These are phyloP conservation scores for Puma concolor DNA, from an alignment of 2,113 vertebrate genomes.

Conservation along the genomic window DNA sequence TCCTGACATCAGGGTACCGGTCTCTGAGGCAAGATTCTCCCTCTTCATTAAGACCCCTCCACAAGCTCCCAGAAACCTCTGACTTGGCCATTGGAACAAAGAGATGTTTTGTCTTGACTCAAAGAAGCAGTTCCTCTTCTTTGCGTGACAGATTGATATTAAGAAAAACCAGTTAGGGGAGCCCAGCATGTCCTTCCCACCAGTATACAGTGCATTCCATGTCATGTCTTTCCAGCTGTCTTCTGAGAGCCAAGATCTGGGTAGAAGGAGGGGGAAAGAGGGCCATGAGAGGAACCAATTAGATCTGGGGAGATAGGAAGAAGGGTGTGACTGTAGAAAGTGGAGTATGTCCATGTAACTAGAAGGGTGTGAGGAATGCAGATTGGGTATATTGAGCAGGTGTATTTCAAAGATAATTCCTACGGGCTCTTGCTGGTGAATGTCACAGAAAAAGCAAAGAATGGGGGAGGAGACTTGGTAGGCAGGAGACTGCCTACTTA, in stretches of 20 bases:
- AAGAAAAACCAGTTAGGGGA: slow-evolving; percentile 60
- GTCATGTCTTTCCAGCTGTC: neutral
- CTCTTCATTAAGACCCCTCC: neutral
- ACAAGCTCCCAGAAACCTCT: neutral
- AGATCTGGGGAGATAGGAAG: neutral
- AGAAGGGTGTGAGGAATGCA: neutral
- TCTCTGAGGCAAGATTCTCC: neutral
- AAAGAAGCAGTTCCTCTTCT: neutral
- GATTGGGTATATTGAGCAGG: neutral
- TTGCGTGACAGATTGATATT: slow-evolving; percentile 5
- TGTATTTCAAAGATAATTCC: slow-evolving; percentile 41
- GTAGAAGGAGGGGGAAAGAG: neutral
- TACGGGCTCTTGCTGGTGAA: neutral
- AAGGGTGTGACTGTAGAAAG: neutral
- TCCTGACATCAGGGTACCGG: neutral
- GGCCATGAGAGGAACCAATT: neutral
- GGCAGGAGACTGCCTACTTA: neutral
- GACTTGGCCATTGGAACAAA: neutral
- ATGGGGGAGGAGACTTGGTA: neutral
- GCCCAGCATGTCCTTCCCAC: neutral
- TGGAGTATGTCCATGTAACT: neutral
- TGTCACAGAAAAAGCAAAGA: neutral
- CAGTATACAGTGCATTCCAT: neutral
- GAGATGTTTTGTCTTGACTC: neutral
- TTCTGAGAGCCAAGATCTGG: neutral